Conservation (phyloP, 2,113 vertebrate species). For the Oryzias woworae region DNA sequence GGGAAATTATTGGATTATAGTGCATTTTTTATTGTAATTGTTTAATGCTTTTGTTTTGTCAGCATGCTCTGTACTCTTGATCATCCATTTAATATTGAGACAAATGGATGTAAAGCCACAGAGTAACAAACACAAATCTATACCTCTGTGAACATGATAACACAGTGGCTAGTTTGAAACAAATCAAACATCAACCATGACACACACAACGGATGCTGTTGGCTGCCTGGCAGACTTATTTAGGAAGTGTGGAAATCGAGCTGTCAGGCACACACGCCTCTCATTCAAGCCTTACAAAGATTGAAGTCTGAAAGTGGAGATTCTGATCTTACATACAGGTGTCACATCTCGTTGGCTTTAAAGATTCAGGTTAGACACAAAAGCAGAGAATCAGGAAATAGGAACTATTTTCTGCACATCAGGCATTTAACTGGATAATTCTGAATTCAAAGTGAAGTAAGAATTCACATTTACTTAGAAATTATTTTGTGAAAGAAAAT, state of each 20-base stretch:
- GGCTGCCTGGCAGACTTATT: constrained; percentile 18
- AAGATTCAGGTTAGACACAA: too few species aligned
- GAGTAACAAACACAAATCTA: constrained; percentile 9
- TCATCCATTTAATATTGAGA: not conserved
- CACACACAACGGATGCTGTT: constrained; percentile 44
- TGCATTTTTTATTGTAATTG: too few species aligned
- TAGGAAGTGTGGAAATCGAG: constrained; percentile 42
- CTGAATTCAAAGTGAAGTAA: too few species aligned
- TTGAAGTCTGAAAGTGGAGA: constrained; percentile 30
- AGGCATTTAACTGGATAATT: too few species aligned
- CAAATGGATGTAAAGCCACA: constrained; percentile 9
- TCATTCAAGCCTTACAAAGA: constrained; percentile 53
- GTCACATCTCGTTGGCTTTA: too few species aligned
- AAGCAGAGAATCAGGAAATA: too few species aligned
- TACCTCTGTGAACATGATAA: constrained; percentile 23
- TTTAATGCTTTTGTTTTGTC: not conserved
- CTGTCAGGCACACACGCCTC: constrained; percentile 40
- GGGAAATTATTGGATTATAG: too few species aligned
- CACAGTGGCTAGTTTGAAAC: constrained; percentile 31
- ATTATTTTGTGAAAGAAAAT: too few species aligned
- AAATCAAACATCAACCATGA: constrained; percentile 52
- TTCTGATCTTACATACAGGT: constrained; percentile 43
- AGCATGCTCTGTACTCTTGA: not conserved
- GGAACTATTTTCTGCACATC: too few species aligned
- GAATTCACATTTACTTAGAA: too few species aligned